These are phyloP conservation scores for Pseudotriccus pelzelni DNA, from an alignment of 2,797 vertebrate species.

Conservation along the genomic window DNA sequence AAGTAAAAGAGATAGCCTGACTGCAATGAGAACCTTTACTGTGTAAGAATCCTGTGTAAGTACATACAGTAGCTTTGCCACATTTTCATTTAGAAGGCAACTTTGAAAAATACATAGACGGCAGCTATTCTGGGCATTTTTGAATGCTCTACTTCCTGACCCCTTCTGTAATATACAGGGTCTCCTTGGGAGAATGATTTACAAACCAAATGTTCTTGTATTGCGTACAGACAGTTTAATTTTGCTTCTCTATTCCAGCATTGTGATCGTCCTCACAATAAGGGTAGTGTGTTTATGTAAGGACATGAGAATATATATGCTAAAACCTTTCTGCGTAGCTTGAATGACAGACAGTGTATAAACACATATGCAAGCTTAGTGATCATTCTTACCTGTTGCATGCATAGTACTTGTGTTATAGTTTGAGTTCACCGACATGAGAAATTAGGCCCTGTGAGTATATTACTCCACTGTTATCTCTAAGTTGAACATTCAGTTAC, in stretches of 20 bases:
- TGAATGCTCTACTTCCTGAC: background rate
- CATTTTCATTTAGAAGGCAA: background rate
- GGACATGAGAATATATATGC: background rate
- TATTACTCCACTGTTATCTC: background rate
- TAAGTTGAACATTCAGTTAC: background rate
- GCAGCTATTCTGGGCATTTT: background rate
- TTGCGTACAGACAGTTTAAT: background rate
- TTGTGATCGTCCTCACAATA: background rate
- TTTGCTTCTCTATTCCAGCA: background rate
- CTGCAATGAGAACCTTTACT: background rate
- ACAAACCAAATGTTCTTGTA: background rate
- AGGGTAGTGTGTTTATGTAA: background rate
- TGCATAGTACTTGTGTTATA: background rate
- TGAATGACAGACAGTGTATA: background rate
- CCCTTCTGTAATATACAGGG: accelerated
- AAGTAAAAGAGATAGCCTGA: background rate
- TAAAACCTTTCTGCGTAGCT: background rate
- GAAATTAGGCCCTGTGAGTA: background rate
- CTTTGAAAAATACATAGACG: background rate
- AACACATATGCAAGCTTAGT: background rate
- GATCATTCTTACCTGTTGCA: background rate
- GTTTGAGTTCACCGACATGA: background rate
- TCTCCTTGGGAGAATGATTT: background rate
- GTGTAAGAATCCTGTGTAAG: background rate
- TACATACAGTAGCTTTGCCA: background rate